Evolutionary conservation across 2,888 invertebrate species (phyloP).

Genomic region (Oscheius sp.): DNA sequence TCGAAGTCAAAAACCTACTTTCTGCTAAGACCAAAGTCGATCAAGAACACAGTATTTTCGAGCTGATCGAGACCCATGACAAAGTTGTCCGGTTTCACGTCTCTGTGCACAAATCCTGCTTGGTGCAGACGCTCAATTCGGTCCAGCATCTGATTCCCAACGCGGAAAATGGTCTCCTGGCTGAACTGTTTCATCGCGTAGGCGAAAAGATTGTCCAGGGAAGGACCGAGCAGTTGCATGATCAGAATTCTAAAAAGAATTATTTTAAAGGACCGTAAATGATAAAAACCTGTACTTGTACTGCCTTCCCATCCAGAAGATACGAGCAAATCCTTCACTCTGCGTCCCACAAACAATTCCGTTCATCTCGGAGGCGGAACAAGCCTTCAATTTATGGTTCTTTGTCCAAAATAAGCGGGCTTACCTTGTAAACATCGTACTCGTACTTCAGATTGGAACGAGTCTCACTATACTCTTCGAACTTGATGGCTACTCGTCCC

Average conservation of each 20-base stretch:
- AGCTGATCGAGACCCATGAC: conserved; percentile 53
- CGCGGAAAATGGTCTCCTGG: conserved; percentile 51
- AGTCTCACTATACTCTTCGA: conserved; percentile 43
- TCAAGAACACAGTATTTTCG: conserved; percentile 59
- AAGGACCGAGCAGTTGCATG: conserved; percentile 65
- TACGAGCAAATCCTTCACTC: conserved; percentile 20
- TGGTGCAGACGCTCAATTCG: conserved; percentile 68
- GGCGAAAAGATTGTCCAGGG: conserved; percentile 61
- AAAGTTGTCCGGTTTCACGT: conserved; percentile 64
- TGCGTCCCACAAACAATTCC: conserved; percentile 7
- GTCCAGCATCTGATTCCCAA: conserved; percentile 59
- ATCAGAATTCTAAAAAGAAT: conserved; percentile 48
- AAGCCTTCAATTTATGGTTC: neutral
- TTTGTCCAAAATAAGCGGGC: neutral
- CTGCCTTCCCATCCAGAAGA: conserved; percentile 30
- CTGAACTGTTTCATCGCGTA: conserved; percentile 59
- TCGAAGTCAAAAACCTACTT: conserved; percentile 37
- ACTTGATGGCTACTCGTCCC: conserved; percentile 62
- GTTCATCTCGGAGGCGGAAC: conserved; percentile 24
- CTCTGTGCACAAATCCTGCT: conserved; percentile 61
- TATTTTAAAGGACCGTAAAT: neutral
- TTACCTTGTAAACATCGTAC: conserved; percentile 52
- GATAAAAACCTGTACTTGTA: conserved; percentile 19
- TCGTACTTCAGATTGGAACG: conserved; percentile 55
- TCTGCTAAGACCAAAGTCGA: conserved; percentile 64